Evolutionary conservation across 2,797 vertebrate genomes (phyloP).

Genomic region (Hozukius guyotensis): DNA sequence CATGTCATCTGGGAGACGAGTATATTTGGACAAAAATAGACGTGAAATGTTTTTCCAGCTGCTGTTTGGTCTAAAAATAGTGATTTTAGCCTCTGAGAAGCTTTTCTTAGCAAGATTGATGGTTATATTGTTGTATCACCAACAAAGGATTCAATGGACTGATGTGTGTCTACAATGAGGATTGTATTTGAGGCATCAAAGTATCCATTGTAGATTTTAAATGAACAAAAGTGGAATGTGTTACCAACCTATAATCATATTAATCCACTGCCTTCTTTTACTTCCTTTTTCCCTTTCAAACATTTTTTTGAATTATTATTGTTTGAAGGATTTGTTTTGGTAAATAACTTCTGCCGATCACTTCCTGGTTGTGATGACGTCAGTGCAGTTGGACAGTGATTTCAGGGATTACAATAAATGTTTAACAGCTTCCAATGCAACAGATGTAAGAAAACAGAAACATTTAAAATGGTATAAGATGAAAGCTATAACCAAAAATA

Average conservation of each 20-base stretch:
- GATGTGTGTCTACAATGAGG: not conserved
- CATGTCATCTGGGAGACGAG: not conserved
- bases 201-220: not conserved
- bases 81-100: not conserved
- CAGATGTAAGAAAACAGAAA: not conserved
- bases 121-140: not conserved
- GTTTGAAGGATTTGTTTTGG: not conserved
- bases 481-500: not conserved
- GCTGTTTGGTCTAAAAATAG: not conserved
- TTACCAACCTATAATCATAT: not conserved
- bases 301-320: not conserved
- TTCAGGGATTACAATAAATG: not conserved
- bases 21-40: not conserved
- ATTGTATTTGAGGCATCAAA: not conserved
- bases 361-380: constrained; percentile 32
- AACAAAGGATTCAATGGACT: not conserved
- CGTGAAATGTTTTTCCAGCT: not conserved
- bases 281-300: not conserved
- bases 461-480: not conserved
- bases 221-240: not conserved
- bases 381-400: constrained; percentile 2
- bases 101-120: not conserved
- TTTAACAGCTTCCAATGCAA: not conserved
- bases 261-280: not conserved
- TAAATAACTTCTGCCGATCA: not conserved